Evolutionary conservation across 1,140 invertebrate species (phyloP).

Genomic region (Ceratosolen solmsi): DNA sequence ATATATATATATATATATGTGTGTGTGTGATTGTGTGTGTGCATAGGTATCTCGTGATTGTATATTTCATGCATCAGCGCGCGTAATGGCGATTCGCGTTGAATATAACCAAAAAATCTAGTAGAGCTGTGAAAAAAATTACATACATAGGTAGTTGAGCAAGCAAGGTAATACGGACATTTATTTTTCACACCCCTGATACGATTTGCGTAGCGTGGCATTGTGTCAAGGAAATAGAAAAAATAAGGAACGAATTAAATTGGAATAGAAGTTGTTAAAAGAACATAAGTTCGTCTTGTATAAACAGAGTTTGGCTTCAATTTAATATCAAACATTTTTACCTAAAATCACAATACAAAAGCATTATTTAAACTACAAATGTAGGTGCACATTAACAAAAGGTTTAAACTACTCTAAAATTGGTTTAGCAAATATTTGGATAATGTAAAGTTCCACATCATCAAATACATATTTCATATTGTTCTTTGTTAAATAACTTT

Average conservation of each 20-base stretch:
- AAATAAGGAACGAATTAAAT: neutral
- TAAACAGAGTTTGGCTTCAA: neutral
- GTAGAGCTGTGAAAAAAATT: neutral
- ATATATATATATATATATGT: neutral
- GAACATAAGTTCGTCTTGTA: neutral
- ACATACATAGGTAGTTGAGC: neutral
- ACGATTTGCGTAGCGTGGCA: neutral
- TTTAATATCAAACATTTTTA: no score
- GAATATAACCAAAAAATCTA: constrained; percentile 6
- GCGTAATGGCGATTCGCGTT: neutral
- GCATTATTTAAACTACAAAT: neutral
- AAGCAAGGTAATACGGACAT: neutral
- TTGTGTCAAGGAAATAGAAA: neutral
- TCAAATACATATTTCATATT: neutral
- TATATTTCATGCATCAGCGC: constrained; percentile 27
- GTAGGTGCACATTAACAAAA: neutral
- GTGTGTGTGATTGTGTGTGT: neutral
- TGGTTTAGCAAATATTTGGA: neutral
- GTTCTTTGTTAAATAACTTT: neutral
- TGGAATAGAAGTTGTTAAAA: neutral
- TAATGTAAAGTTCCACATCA: neutral
- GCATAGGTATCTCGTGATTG: neutral
- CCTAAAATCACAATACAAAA: neutral
- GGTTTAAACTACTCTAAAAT: neutral
- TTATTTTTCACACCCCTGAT: constrained; percentile 30